These are phyloP conservation scores for Metopia argyrocephala DNA, from an alignment of 2,888 invertebrate species.

Conservation along the genomic window DNA sequence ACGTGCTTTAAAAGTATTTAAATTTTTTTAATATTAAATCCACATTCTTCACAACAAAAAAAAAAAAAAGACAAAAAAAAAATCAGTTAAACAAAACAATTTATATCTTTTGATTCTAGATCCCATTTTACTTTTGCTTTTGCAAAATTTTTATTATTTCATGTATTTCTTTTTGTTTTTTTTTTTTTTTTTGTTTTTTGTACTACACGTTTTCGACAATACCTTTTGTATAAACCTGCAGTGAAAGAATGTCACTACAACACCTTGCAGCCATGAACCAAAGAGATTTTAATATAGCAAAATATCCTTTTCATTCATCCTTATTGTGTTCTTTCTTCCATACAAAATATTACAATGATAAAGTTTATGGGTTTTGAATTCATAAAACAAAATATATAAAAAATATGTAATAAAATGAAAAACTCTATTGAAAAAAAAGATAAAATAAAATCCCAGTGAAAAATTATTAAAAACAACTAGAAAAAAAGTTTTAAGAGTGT, in stretches of 20 bases:
- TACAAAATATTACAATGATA: slow-evolving; percentile 53
- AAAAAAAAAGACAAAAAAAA: too few relatives aligned
- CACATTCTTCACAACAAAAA: too few relatives aligned
- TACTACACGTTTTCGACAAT: neutral
- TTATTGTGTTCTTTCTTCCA: neutral
- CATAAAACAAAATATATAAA: slow-evolving; percentile 35
- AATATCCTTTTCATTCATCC: neutral
- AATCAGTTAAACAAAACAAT: too few relatives aligned
- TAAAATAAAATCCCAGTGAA: neutral
- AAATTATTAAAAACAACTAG: slow-evolving; percentile 13
- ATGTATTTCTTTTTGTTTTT: too few relatives aligned
- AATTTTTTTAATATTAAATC: too few relatives aligned
- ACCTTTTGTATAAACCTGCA: neutral
- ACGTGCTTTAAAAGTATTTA: too few relatives aligned
- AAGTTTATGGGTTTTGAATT: slow-evolving; percentile 60
- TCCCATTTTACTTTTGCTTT: too few relatives aligned
- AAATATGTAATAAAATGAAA: slow-evolving; percentile 50
- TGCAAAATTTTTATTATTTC: too few relatives aligned
- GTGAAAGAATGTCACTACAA: neutral
- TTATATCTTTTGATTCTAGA: too few relatives aligned
- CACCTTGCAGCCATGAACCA: slow-evolving; percentile 13
- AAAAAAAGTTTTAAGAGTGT: neutral
- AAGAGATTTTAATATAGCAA: neutral
- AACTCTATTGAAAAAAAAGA: neutral
- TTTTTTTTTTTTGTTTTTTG: too few relatives aligned